phyloP scores from a whole-genome alignment of 1,140 invertebrate species.

The Caerostris extrusa region DNA sequence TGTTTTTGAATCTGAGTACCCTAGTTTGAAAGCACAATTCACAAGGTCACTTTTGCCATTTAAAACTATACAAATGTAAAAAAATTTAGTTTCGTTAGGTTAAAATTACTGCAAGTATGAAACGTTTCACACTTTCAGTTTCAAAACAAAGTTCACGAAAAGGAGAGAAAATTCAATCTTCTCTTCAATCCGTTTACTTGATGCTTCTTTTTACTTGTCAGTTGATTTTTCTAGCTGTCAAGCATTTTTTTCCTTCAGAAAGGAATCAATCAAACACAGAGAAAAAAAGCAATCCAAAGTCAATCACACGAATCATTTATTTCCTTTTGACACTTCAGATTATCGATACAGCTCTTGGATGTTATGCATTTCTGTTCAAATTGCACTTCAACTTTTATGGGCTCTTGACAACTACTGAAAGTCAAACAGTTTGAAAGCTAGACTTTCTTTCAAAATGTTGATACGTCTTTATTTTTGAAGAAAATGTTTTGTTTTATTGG shows the following conservation, averaged over 20 bases:
- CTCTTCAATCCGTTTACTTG: not conserved
- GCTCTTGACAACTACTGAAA: not conserved
- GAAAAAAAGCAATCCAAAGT: not conserved
- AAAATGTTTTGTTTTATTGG: too few species aligned
- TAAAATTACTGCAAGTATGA: too few species aligned
- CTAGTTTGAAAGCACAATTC: too few species aligned
- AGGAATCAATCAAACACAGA: not conserved
- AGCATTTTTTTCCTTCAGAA: not conserved
- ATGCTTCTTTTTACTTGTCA: not conserved
- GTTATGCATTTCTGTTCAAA: not conserved
- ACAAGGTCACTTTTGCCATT: too few species aligned
- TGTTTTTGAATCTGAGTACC: too few species aligned
- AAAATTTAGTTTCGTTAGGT: too few species aligned
- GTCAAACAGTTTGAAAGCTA: not conserved
- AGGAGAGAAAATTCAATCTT: not conserved
- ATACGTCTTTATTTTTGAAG: not conserved
- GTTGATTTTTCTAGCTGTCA: not conserved
- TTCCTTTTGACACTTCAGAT: not conserved
- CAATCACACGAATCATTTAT: not conserved
- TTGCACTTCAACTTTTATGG: not conserved
- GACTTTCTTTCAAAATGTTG: not conserved
- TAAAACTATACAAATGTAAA: too few species aligned
- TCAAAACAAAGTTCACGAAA: not conserved
- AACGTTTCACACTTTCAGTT: not conserved
- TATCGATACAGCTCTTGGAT: not conserved